Percentiles rank a stretch among this genome's conserved stretches.
Evolutionary conservation across 2,888 invertebrate species (phyloP).

Genomic region (Neoitamus cyanurus): DNA sequence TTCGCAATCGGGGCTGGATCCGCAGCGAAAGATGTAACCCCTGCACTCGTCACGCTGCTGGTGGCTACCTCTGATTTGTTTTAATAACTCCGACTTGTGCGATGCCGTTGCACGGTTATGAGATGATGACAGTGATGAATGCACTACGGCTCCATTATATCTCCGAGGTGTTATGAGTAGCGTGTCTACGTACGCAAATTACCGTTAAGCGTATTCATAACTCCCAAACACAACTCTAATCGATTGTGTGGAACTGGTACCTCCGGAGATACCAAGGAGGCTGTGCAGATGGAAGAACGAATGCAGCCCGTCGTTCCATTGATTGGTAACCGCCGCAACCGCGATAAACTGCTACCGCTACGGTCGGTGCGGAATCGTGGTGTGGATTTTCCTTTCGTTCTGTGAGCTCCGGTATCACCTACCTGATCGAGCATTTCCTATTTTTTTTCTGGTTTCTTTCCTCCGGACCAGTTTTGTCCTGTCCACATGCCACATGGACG

Average conservation of each 20-base stretch:
- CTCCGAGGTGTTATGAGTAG: background rate
- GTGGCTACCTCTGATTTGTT: background rate
- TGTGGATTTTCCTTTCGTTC: background rate
- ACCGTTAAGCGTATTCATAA: background rate
- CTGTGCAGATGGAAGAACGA: background rate
- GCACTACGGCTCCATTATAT: background rate
- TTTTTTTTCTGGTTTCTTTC: background rate
- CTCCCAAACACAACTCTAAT: background rate
- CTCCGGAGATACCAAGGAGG: background rate
- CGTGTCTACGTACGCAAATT: background rate
- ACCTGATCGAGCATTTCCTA: background rate
- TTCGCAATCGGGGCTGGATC: background rate
- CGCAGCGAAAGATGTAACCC: background rate
- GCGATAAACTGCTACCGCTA: background rate
- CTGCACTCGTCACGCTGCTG: conserved; percentile 2
- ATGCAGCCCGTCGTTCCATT: background rate
- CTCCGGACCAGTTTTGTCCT: background rate
- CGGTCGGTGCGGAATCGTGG: too few relatives aligned
- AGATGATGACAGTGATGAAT: background rate
- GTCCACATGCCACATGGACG: background rate
- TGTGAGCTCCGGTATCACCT: background rate
- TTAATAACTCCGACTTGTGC: background rate
- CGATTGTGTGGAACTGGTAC: background rate
- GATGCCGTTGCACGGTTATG: background rate
- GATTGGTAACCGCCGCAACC: background rate